Evolutionary conservation across 2,888 invertebrate genomes (phyloP), one percentile per base, ranked within the genome.

Genomic region (Dolichopus griseipennis): DNA sequence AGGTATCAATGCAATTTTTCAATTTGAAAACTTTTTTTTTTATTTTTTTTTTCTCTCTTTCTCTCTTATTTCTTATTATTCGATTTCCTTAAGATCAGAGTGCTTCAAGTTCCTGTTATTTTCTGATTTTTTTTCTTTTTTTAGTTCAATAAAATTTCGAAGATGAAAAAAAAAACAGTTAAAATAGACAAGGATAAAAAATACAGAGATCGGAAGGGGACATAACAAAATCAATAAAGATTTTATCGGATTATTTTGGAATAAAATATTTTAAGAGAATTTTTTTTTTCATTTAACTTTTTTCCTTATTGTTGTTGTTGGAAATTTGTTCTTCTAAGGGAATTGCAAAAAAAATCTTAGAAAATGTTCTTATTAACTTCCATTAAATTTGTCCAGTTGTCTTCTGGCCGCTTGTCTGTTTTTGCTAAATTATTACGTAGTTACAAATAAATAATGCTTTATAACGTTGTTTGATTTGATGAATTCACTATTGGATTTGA

Each of bases 1-100:
- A 63, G 52, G 22, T 63, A 52, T 52, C 52, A 63, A 27, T 63
- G 63, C 63, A 63, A 63, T 63, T 63, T 63, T 61, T 63, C 52
- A 52, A 52, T 52, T 52, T 52, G 52, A 52, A 52, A n/a, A 18
- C 15, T 52, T 52, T 18, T 18, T 52, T 52, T 52, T 52, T 52
- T n/a, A 4, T 52, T 52, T 52, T 1, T 18, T 18, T 18, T 37
- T 52, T 52, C 18, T 52, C 15, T 41, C 18, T 1, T 18, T 18
- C 15, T 37, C 18, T 52, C 18, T 52, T 18, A 6, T 18, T 52
- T 52, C 15, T 52, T 18, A 18, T 52, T n/a, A 52, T 52, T 52
- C 15, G 52, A 52, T 52, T 52, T 52, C 52, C 52, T 52, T 52
- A 52, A 52, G 52, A 52, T 52, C 52, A 18, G n/a, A 18, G n/a